Evolutionary conservation across 2,888 invertebrate species (phyloP), one percentile per base, ranked within the genome.

Genomic region (Caenorhabditis becei): DNA sequence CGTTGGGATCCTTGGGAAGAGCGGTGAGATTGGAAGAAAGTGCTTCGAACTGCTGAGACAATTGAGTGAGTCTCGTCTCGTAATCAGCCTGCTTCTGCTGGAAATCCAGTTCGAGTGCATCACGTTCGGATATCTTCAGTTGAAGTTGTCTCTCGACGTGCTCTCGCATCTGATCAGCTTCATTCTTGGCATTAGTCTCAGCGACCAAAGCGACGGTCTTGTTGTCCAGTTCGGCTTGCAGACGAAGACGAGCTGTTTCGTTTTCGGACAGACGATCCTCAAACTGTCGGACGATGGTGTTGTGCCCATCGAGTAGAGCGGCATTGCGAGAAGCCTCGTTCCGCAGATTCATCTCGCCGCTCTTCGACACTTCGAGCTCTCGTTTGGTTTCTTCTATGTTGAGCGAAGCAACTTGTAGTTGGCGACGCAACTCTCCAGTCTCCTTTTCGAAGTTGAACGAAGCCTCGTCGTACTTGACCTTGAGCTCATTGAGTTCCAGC

Each of bases 41-140:
- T 20, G 74, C 69, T 58, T 80, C 80, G 59, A 78, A 84, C 23
- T 78, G 77, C n/a, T 59, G 32, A 14, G 78, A 44, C 7, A 84
- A 28, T 18, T 79, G 24, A 20, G 70, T 37, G 10, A 84, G 72
- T 37, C 66, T 62, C 26, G 69, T 26, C n/a, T 83, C 83, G 37
- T 79, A 72, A 20, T 80, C 79, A 0, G 51, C 41, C 37, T 78
- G 47, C 16, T 82, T 75, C 24, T 44, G 51, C 2, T 47, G 59
- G 59, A 23, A 35, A 5, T 69, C 54, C 4, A 20, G 32, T 35
- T 79, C 79, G 2, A 70, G 47, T 2, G 8, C 11, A 10, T 67
- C 61, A 1, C 54, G 41, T 23, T 84, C 82, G 16, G 71, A 77
- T 20, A 16, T 47, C 23, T 80, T 75, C 26, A 59, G 53, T 14